phyloP scores from a whole-genome alignment of 2,888 invertebrate genomes.

The Pollenia amentaria region DNA sequence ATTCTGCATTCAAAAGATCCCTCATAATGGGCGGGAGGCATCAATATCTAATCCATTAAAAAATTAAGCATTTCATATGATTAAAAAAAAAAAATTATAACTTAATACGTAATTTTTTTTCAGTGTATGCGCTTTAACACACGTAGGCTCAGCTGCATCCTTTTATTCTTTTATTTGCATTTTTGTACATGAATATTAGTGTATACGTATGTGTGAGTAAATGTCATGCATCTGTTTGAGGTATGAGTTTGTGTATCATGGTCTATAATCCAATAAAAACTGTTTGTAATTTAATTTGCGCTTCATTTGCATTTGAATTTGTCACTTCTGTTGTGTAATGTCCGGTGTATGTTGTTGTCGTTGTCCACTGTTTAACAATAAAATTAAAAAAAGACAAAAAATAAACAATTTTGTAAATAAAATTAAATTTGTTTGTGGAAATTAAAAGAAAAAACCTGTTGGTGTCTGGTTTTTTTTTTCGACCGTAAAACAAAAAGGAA shows the following conservation, averaged over 20 bases:
- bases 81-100: not conserved
- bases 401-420: conserved; percentile 70
- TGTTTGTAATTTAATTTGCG: conserved; percentile 85
- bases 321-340: conserved; percentile 78
- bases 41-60: too few relatives aligned
- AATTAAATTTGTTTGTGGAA: conserved; percentile 56
- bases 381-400: conserved; percentile 45
- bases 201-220: not conserved
- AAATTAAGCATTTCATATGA: too few relatives aligned
- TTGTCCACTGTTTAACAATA: conserved; percentile 70
- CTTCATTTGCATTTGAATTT: conserved; percentile 85
- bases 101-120: not conserved
- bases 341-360: conserved; percentile 55
- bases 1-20: too few relatives aligned
- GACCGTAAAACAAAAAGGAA: not conserved
- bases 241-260: conserved; percentile 66
- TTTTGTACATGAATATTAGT: conserved; percentile 37
- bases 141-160: conserved; percentile 71
- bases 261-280: conserved; percentile 84
- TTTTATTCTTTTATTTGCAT: conserved; percentile 44
- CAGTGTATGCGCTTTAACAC: conserved; percentile 20
- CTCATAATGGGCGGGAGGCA: too few relatives aligned
- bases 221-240: not conserved
- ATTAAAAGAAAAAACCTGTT: conserved; percentile 66
- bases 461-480: conserved; percentile 65